These are phyloP conservation scores for Nasonia oneida DNA, from an alignment of 2,888 invertebrate genomes.

Conservation along the genomic window DNA sequence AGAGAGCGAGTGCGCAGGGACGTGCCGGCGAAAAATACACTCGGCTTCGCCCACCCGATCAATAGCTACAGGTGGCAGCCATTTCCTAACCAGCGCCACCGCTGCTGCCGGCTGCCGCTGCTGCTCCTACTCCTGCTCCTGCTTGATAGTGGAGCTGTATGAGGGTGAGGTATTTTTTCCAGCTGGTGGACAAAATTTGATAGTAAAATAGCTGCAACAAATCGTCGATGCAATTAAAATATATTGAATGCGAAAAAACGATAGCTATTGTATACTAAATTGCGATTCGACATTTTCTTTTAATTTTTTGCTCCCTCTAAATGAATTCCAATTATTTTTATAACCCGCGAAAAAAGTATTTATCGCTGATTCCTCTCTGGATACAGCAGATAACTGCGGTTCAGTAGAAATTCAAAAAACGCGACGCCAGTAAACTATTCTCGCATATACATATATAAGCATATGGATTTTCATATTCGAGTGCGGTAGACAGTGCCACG, in stretches of 20 bases:
- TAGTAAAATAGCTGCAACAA: too few species aligned
- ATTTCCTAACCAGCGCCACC: constrained; percentile 76
- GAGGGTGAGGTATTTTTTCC: neutral
- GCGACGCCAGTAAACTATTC: neutral
- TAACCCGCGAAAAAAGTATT: neutral
- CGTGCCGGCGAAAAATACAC: constrained; percentile 70
- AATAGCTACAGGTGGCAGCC: constrained; percentile 80
- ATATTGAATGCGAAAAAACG: too few species aligned
- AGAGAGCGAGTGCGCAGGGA: constrained; percentile 27
- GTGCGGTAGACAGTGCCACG: neutral
- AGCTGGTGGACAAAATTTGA: neutral
- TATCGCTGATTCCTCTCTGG: too few species aligned
- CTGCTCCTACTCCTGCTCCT: too few species aligned
- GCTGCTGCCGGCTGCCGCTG: neutral
- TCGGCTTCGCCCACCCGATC: constrained; percentile 76
- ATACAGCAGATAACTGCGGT: too few species aligned
- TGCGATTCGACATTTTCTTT: too few species aligned
- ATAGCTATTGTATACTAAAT: too few species aligned
- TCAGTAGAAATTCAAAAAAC: too few species aligned
- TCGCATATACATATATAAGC: neutral
- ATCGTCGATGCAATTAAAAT: too few species aligned
- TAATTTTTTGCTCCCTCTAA: too few species aligned
- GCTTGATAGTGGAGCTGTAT: neutral
- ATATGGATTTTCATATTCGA: neutral
- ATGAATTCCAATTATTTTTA: too few species aligned